A percentile compares a stretch with the other conserved stretches of the same genome.
phyloP scores from a whole-genome alignment of 2,888 invertebrate species.

The Nemotelus pantherinus region DNA sequence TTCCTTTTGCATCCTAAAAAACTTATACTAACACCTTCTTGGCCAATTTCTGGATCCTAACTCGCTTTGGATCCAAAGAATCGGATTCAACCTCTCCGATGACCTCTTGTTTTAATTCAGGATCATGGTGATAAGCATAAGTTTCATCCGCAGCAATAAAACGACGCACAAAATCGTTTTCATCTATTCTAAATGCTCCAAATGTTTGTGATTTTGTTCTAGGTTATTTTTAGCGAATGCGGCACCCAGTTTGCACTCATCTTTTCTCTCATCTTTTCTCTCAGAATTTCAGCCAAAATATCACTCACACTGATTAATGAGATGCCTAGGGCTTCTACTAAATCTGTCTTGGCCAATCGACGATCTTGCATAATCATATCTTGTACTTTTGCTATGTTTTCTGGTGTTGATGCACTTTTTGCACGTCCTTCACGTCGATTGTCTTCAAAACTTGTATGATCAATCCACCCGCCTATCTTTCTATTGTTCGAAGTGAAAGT shows the following conservation, averaged over 20 bases:
- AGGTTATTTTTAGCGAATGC: neutral
- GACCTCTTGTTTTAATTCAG: neutral
- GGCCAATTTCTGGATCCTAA: neutral
- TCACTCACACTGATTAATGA: neutral
- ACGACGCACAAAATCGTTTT: neutral
- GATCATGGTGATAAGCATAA: neutral
- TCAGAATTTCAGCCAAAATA: constrained; percentile 5
- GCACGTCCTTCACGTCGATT: too few relatives aligned
- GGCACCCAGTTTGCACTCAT: neutral
- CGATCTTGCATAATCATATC: neutral
- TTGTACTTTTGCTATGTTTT: neutral
- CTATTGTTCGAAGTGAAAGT: too few relatives aligned
- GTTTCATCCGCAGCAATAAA: neutral
- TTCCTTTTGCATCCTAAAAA: neutral
- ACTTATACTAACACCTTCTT: neutral
- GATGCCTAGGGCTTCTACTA: neutral
- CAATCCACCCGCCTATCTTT: too few relatives aligned
- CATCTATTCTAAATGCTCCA: neutral
- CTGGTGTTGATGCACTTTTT: neutral
- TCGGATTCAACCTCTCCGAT: neutral
- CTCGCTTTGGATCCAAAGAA: neutral
- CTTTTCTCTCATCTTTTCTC: too few relatives aligned
- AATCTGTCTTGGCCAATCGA: neutral
- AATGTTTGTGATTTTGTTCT: neutral
- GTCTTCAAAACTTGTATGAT: too few relatives aligned